Conservation (phyloP, 2,113 vertebrate genomes). For the Odocoileus hemionus region DNA sequence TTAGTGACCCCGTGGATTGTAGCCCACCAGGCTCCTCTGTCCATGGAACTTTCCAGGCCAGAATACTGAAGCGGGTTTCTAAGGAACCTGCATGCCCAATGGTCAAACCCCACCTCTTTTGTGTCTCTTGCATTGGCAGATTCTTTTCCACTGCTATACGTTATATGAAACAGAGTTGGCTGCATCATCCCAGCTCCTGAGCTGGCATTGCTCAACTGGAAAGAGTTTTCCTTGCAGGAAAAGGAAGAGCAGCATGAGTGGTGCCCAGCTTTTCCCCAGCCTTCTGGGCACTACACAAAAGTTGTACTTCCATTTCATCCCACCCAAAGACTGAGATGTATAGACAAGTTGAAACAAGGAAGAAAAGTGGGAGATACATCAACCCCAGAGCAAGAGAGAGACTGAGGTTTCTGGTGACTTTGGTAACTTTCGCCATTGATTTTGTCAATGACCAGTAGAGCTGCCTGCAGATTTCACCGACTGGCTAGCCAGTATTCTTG, state of each 20-base stretch:
- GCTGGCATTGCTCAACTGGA: background rate
- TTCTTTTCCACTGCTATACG: background rate
- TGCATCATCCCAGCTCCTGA: too few species aligned
- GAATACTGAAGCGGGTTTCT: background rate
- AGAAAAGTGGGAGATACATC: background rate
- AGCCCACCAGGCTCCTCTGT: background rate
- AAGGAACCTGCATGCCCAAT: background rate
- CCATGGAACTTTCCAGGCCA: background rate
- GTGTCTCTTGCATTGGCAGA: fast-evolving
- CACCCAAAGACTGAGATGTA: background rate
- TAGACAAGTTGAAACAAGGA: background rate
- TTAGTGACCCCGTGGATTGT: background rate
- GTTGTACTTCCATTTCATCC: background rate
- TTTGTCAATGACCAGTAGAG: background rate
- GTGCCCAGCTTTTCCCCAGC: background rate
- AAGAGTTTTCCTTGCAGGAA: background rate
- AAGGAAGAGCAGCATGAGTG: background rate
- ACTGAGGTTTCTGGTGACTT: background rate
- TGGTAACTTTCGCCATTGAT: background rate
- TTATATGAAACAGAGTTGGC: background rate
- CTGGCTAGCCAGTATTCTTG: background rate
- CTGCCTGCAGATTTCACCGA: background rate
- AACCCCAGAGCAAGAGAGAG: background rate
- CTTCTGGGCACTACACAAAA: background rate
- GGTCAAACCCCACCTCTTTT: background rate